A percentile compares a stretch with the other conserved stretches of the same genome.
Conservation (phyloP, 2,888 invertebrate genomes). For the Pyrochroa serraticornis region DNA sequence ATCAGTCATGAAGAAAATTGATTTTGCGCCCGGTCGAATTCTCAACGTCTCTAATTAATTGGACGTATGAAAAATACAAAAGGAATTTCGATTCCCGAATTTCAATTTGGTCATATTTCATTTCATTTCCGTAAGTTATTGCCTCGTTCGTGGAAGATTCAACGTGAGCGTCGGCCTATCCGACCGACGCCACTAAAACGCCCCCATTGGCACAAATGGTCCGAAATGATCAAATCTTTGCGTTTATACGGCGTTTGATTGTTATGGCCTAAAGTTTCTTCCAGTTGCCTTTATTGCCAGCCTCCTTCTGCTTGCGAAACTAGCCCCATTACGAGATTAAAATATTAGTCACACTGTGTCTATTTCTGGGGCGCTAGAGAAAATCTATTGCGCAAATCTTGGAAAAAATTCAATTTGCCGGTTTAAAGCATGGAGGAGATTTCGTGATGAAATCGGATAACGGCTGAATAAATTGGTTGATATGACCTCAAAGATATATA, state of each 20-base stretch:
- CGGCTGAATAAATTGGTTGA: slow-evolving; percentile 36
- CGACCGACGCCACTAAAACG: slow-evolving; percentile 43
- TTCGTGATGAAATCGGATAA: slow-evolving; percentile 29
- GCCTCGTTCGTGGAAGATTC: slow-evolving; percentile 26
- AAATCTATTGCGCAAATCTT: background rate
- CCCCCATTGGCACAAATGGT: slow-evolving; percentile 53
- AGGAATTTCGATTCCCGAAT: slow-evolving; percentile 33
- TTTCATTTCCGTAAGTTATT: slow-evolving; percentile 40
- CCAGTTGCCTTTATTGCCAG: slow-evolving; percentile 43
- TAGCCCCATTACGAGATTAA: slow-evolving; percentile 39
- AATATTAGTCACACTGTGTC: slow-evolving; percentile 30
- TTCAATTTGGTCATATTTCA: slow-evolving; percentile 42
- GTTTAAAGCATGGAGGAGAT: no score
- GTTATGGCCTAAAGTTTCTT: slow-evolving; percentile 47
- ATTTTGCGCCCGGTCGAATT: slow-evolving; percentile 33
- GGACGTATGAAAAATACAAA: slow-evolving; percentile 35
- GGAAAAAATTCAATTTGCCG: slow-evolving; percentile 11
- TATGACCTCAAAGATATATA: slow-evolving; percentile 35
- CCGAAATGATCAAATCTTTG: slow-evolving; percentile 54
- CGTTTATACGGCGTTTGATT: slow-evolving; percentile 53
- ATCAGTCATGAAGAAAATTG: slow-evolving; percentile 40
- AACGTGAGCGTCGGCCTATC: slow-evolving; percentile 27
- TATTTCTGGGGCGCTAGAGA: slow-evolving; percentile 12
- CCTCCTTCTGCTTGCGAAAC: slow-evolving; percentile 16
- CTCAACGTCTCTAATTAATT: slow-evolving; percentile 40